Conservation (phyloP, 1,140 invertebrate genomes). For the Cyphomyrmex costatus region DNA sequence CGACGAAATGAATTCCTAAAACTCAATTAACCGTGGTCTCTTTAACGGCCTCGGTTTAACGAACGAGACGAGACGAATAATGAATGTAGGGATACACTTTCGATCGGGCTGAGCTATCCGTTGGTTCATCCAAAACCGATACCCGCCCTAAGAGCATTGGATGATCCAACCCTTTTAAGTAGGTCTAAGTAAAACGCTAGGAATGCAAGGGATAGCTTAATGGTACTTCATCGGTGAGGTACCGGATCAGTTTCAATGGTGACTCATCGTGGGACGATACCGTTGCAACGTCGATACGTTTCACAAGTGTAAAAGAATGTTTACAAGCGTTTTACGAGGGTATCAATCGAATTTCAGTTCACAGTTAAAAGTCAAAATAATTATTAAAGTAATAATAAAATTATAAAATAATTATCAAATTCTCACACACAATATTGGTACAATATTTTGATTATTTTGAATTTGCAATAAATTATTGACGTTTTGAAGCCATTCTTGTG, state of each 20-base stretch:
- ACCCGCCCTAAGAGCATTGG: conserved; percentile 74
- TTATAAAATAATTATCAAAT: conserved; percentile 3
- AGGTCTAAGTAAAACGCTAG: conserved; percentile 78
- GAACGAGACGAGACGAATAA: conserved; percentile 69
- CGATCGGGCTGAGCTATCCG: conserved; percentile 24
- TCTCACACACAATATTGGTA: not conserved
- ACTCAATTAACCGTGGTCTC: conserved; percentile 78
- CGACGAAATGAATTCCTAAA: conserved; percentile 80
- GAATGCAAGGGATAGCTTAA: conserved; percentile 74
- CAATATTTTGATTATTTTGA: not conserved
- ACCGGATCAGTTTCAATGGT: conserved; percentile 70
- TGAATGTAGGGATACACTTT: conserved; percentile 74
- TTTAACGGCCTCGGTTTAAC: conserved; percentile 70
- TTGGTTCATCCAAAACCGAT: conserved; percentile 64
- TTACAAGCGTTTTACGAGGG: not conserved
- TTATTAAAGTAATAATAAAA: not conserved
- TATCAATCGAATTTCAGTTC: conserved; percentile 2
- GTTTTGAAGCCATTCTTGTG: conserved; percentile 2
- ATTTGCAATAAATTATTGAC: not conserved
- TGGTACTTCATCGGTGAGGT: conserved; percentile 67
- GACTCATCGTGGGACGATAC: conserved; percentile 69
- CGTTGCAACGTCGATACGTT: conserved; percentile 15
- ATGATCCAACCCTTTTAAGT: conserved; percentile 79
- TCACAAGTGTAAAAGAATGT: conserved; percentile 25
- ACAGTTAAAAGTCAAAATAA: not conserved